A percentile compares a stretch with the other conserved stretches of the same genome.
Conservation (phyloP, 2,888 invertebrate genomes). For the Drosophila melanosoma region DNA sequence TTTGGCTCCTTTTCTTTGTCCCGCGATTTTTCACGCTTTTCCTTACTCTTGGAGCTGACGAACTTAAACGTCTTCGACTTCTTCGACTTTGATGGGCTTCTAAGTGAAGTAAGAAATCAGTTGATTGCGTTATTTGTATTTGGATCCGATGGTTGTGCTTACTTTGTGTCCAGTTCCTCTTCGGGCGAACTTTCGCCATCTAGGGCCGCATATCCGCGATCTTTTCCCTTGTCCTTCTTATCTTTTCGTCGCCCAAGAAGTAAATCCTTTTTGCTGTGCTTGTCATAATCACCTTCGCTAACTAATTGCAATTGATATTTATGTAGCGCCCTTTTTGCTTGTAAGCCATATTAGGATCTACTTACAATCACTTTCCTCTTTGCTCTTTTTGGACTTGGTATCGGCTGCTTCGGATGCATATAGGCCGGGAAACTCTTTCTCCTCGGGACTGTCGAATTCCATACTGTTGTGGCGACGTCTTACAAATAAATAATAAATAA, state of each 20-base stretch:
- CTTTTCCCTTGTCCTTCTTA: constrained; percentile 92
- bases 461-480: constrained; percentile 55
- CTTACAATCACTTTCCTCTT: constrained; percentile 94
- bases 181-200: constrained; percentile 96
- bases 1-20: constrained; percentile 84
- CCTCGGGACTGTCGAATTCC: constrained; percentile 90
- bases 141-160: constrained; percentile 40
- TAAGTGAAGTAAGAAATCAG: constrained; percentile 15
- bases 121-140: not conserved
- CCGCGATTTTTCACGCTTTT: constrained; percentile 92
- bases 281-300: constrained; percentile 93
- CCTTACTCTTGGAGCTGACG: constrained; percentile 92
- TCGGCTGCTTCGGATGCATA: constrained; percentile 91
- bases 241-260: constrained; percentile 92
- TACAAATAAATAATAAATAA: constrained; percentile 44
- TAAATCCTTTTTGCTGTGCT: constrained; percentile 91
- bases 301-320: constrained; percentile 85
- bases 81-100: constrained; percentile 89
- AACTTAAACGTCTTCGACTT: constrained; percentile 96
- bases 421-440: constrained; percentile 95
- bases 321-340: constrained; percentile 6
- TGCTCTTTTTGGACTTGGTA: constrained; percentile 83
- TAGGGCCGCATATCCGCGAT: constrained; percentile 95
- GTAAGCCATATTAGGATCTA: constrained; percentile 24
- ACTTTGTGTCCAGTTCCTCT: constrained; percentile 93